A percentile compares a stretch with the other conserved stretches of the same genome.
Evolutionary conservation across 1,140 invertebrate genomes (phyloP).

Genomic region (Drosophila sturtevanti): DNA sequence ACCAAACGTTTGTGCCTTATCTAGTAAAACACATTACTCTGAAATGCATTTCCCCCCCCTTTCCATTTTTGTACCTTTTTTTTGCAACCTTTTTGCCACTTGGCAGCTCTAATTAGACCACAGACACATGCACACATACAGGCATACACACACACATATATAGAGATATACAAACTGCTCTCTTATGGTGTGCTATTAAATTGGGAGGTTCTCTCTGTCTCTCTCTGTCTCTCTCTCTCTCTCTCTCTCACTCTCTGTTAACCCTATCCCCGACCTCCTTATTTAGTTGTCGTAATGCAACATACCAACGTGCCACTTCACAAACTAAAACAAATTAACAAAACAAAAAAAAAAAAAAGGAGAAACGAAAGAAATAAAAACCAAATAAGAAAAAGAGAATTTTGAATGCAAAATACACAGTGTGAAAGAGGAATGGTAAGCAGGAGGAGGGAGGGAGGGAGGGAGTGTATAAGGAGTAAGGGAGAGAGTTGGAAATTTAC

Average conservation of each 20-base stretch:
- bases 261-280: background rate
- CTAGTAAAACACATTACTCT: background rate
- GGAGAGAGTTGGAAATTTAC: background rate
- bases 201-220: background rate
- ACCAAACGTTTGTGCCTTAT: constrained; percentile 4
- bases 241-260: too few relatives aligned
- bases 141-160: background rate
- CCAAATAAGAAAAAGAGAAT: constrained; percentile 3
- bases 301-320: constrained; percentile 2
- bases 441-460: too few relatives aligned
- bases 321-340: constrained; percentile 6
- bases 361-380: background rate
- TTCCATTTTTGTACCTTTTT: background rate
- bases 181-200: constrained; percentile 1
- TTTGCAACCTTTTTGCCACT: constrained; percentile 1
- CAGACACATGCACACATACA: background rate
- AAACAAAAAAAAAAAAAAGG: background rate
- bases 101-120: constrained; percentile 8
- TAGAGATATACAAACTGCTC: background rate
- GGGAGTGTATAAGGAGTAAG: background rate
- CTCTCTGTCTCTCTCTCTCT: too few relatives aligned
- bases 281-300: constrained; percentile 5
- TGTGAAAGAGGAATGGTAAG: background rate
- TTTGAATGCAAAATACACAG: background rate
- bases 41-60: background rate